phyloP scores from a whole-genome alignment of 1,140 invertebrate genomes.

The Cyrtorhinus lividipennis region DNA sequence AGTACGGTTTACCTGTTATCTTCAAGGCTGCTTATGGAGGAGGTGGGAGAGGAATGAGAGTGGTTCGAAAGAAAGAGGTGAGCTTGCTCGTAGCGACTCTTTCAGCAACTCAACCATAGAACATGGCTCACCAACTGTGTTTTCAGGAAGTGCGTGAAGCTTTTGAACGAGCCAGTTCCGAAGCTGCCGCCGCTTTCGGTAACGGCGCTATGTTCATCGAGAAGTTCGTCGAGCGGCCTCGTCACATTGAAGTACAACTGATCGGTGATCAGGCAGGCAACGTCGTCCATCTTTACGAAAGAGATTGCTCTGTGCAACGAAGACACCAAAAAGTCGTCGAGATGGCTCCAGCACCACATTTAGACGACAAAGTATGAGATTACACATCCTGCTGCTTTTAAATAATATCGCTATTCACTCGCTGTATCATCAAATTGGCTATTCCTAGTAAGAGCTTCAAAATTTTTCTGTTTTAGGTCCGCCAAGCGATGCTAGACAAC shows the following conservation, averaged over 20 bases:
- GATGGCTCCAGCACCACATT: conserved; percentile 89
- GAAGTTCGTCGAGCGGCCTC: conserved; percentile 91
- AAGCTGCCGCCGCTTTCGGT: conserved; percentile 91
- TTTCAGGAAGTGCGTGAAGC: conserved; percentile 70
- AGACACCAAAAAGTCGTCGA: conserved; percentile 97
- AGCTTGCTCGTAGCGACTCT: too few relatives aligned
- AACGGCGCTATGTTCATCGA: conserved; percentile 98
- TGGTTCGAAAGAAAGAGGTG: conserved; percentile 77
- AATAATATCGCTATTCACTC: not conserved
- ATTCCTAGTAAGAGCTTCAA: not conserved
- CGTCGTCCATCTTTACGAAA: conserved; percentile 91
- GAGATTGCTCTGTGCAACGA: conserved; percentile 96
- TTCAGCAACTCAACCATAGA: not conserved
- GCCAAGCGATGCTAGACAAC: conserved; percentile 76
- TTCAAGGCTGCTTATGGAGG: conserved; percentile 98
- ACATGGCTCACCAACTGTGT: not conserved
- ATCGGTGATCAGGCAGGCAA: conserved; percentile 89
- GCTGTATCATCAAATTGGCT: not conserved
- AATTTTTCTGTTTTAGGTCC: conserved; percentile 32
- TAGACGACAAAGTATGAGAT: conserved; percentile 44
- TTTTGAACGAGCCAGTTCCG: conserved; percentile 85
- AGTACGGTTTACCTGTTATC: conserved; percentile 93
- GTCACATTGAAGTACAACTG: conserved; percentile 98
- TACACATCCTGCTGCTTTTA: not conserved
- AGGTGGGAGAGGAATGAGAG: conserved; percentile 95